Evolutionary conservation across 2,113 vertebrate species (phyloP), one percentile per base, ranked within the genome.

Genomic region (Psilopsiagon aurifrons): DNA sequence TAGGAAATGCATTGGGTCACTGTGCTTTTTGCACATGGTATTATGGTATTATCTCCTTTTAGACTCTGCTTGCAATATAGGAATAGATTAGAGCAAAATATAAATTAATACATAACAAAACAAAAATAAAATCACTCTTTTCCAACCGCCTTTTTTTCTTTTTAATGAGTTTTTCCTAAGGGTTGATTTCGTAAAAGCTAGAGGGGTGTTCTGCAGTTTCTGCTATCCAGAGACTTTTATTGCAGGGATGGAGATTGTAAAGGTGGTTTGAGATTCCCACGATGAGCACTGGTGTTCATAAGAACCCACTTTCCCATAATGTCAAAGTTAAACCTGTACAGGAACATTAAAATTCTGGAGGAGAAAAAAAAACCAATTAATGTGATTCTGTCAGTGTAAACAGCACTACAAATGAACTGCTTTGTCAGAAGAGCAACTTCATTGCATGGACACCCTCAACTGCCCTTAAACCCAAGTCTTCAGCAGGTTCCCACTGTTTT

Each of bases 141-240:
- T 83, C 35, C 64, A 88, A 44, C 39, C 31, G 23, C 1, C 7
- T 60, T 55, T 27, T 67, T 66, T 75, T 59, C 83, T 68, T 10
- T 23, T 10, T 15, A 59, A 76, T 16, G 39, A 59, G 29, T 66
- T 93, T 74, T 83, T 57, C 92, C 92, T 85, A 74, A 77, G 70
- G 68, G 67, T 71, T 92, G 69, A 79, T 93, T 91, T 92, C 83
- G 95, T 90, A 94, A 86, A 92, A 86, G 25, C 51, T 74, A 59
- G 57, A 66, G 3, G 33, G 37, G 49, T 46, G 27, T 69, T 86
- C 70, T 84, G 89, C 66, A 83, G 44, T 46, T 95, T 78, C 79
- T 67, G 54, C 57, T 41, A 89, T 28, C 62, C 82, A 77, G 67
- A 78, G 71, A 62, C 54, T 81, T 74, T 35, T 76, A 76, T 47